Evolutionary conservation across 2,888 invertebrate genomes (phyloP), one percentile per base, ranked within the genome.

Genomic region (Parapristionchus giblindavisi): DNA sequence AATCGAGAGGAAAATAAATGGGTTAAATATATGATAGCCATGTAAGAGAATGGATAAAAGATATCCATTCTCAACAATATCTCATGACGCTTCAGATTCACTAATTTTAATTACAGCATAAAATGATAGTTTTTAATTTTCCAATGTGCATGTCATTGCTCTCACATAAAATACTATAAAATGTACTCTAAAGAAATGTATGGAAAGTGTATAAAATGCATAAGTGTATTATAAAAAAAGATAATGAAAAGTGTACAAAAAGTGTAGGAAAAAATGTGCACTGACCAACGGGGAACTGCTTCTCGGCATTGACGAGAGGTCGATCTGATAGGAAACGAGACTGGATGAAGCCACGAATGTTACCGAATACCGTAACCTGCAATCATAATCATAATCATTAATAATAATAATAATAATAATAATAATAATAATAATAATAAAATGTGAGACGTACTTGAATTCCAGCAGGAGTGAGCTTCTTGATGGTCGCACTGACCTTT

Each of bases 261-360:
- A 48, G 4, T 14, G 34, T 38, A 38, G 4, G 5, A 32, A n/a
- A n/a, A n/a, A n/a, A n/a, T n/a, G n/a, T n/a, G n/a, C n/a, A 66
- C 65, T 74, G 34, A 79, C 81, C 79, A 36, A 78, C 56, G 43
- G 73, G 75, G 68, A 80, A 79, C 11, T 74, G 66, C 27, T 79
- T 79, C 36, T 78, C 81, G 1, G 78, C 51, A 48, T 78, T 74
- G 34, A 58, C 54, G 11, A 78, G 58, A 17, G 80, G 74, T 8
- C 77, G 80, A 54, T 86, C 84, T n/a, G 78, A 75, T 6, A 82
- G 73, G 72, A 80, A 76, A 29, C 71, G 70, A 21, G 79, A 24
- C 14, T 83, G 81, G 14, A 85, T 79, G 72, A 81, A 85, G 1
- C 84, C 86, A 29, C 63, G 51, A 34, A 85, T 78, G 34, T 75